Evolutionary conservation across 2,113 vertebrate genomes (phyloP).

Genomic region (Rhynchopsitta pachyrhyncha): DNA sequence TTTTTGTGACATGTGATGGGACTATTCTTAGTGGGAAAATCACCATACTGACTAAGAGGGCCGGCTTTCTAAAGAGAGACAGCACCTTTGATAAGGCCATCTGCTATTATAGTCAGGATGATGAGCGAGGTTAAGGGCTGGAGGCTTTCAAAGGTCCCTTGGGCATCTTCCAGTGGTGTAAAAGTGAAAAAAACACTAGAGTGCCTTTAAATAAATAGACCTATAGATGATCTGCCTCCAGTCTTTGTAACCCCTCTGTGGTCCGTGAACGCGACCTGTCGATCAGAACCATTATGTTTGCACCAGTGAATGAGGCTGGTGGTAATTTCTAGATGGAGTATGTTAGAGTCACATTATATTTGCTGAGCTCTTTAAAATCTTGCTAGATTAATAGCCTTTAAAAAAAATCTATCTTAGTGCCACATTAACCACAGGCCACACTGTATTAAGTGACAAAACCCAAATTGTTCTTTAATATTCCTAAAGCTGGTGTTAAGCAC

Average conservation of each 20-base stretch:
- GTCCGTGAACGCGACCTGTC: neutral
- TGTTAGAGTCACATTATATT: neutral
- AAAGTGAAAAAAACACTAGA: neutral
- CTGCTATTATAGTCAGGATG: neutral
- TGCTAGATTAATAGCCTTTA: constrained; percentile 34
- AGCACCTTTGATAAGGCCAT: neutral
- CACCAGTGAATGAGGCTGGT: neutral
- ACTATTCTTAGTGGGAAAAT: neutral
- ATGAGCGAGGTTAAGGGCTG: neutral
- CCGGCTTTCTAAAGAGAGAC: neutral
- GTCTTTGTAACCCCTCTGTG: neutral
- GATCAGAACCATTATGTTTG: neutral
- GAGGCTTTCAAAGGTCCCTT: neutral
- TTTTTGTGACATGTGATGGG: neutral
- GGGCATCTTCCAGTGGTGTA: neutral
- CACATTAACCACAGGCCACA: constrained; percentile 64
- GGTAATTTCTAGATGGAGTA: constrained; percentile 11
- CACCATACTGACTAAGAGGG: neutral
- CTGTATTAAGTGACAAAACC: constrained; percentile 70
- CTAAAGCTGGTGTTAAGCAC: constrained; percentile 75
- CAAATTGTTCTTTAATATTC: constrained; percentile 75
- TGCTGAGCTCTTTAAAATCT: constrained; percentile 46
- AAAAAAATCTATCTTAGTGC: constrained; percentile 37
- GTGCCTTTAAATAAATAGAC: neutral
- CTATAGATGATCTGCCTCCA: neutral